Conservation (phyloP, 2,888 invertebrate species). For the Nemotelus pantherinus region DNA sequence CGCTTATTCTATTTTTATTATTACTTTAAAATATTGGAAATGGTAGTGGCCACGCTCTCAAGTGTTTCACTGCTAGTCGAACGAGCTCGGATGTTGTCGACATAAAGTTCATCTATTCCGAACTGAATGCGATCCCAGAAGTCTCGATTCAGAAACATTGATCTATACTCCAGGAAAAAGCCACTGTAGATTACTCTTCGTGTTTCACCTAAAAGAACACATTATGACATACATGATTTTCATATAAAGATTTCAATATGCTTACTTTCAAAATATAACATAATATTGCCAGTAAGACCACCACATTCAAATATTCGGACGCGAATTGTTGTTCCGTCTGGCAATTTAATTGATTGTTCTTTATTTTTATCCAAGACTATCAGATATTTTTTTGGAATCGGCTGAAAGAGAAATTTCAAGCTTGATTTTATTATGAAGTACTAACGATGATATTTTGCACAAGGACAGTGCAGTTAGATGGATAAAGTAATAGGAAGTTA, state of each 20-base stretch:
- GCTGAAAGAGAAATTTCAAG: constrained; percentile 18
- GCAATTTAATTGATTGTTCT: neutral
- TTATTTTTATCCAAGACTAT: constrained; percentile 8
- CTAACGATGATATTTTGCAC: neutral
- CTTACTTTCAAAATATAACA: constrained; percentile 30
- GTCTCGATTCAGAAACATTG: neutral
- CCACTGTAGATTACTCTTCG: constrained; percentile 22
- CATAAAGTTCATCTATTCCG: constrained; percentile 19
- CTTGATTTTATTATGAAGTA: neutral
- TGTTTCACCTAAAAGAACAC: neutral
- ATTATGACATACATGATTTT: neutral
- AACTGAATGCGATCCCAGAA: neutral
- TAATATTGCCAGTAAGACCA: constrained; percentile 10
- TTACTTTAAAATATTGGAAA: constrained; percentile 2
- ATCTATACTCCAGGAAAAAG: neutral
- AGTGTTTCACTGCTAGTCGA: constrained; percentile 5
- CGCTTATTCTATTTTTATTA: neutral
- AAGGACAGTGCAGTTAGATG: neutral
- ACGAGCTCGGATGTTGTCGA: constrained; percentile 34
- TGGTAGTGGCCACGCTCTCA: neutral
- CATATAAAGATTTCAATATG: neutral
- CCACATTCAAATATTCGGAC: constrained; percentile 31
- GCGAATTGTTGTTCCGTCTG: neutral
- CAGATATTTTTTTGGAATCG: constrained; percentile 28
- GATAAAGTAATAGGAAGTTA: neutral